A percentile compares a stretch with the other conserved stretches of the same genome.
phyloP scores from a whole-genome alignment of 2,888 invertebrate genomes.

The Nephrotoma appendiculata region DNA sequence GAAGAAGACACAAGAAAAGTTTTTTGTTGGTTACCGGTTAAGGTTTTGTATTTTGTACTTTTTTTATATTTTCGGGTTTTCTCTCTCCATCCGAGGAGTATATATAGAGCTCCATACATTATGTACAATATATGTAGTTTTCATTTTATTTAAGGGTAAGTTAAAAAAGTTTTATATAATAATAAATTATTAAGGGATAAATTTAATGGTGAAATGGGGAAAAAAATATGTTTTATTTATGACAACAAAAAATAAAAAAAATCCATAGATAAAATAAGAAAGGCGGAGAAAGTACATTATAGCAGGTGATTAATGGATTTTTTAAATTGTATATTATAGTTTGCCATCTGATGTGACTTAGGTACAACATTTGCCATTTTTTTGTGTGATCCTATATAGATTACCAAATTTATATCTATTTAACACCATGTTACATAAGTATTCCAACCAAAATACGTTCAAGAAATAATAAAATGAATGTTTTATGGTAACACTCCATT shows the following conservation, averaged over 20 bases:
- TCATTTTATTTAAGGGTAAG: neutral
- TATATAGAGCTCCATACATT: neutral
- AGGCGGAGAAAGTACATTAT: slow-evolving; percentile 2
- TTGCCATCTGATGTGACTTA: neutral
- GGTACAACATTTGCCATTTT: neutral
- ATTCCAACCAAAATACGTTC: neutral
- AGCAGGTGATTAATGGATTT: slow-evolving; percentile 1
- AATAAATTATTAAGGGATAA: neutral
- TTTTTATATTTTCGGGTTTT: neutral
- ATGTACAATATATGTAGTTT: neutral
- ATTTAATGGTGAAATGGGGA: neutral
- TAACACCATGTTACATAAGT: neutral
- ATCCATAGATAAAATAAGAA: neutral
- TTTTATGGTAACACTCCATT: neutral
- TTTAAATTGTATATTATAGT: neutral
- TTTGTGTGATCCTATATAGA: neutral
- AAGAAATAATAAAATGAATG: neutral
- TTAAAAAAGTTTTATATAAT: neutral
- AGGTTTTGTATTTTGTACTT: neutral
- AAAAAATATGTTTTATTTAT: neutral
- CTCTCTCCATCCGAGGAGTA: neutral
- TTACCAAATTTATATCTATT: neutral
- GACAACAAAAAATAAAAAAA: neutral
- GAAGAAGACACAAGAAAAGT: neutral
- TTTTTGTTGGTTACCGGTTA: neutral